Base-by-base conservation (phyloP, 2,888 invertebrate species). In the Brachypterus glaber region DNA sequence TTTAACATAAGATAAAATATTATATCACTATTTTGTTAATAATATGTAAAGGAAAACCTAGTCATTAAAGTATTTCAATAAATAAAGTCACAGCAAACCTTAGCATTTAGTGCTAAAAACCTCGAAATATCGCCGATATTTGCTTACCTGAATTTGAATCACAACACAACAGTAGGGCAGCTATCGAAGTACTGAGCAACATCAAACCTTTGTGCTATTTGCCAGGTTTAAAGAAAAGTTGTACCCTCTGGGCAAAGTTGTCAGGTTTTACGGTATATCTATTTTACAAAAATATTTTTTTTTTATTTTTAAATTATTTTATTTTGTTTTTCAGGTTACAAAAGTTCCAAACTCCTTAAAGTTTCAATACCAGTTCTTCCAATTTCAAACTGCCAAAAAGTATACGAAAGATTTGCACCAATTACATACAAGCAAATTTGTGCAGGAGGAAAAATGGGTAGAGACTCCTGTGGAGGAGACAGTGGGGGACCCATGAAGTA, bases 381-480 rank as follows among this genome's bases (percentile, higher is more conserved):
- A 0, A 53, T 51, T 44, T 59, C 58, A 3, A 45, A 53, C 3
- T 67, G 64, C 46, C 53, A 46, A 7, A 45, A 40, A 18, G 47
- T 42, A 3, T 66, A 58, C 47, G 55, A 43, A 13, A 52, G 40
- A 4, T 57, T 43, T 3, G 51, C 54, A 1, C 41, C 55, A 13
- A 45, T 58, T 33, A 40, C 53, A 8, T 26, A 43, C 3, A 64
- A 60, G 7, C 74, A 77, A 49, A 57, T 81, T 9, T 82, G 81
- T 53, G 78, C 78, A 0, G 79, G 80, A 1, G 80, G 79, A 0
- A 55, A 63, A 2, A 60, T 55, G n/a, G 69, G 69, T n/a, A 67
- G 67, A 40, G 79, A 80, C 53, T 76, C 79, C 1, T 82, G 81
- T 47, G 64, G 65, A 0, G 80, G 81, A 0, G 81, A 82, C 52